Conservation (phyloP, 2,797 vertebrate species). For the Lacerta viridis region DNA sequence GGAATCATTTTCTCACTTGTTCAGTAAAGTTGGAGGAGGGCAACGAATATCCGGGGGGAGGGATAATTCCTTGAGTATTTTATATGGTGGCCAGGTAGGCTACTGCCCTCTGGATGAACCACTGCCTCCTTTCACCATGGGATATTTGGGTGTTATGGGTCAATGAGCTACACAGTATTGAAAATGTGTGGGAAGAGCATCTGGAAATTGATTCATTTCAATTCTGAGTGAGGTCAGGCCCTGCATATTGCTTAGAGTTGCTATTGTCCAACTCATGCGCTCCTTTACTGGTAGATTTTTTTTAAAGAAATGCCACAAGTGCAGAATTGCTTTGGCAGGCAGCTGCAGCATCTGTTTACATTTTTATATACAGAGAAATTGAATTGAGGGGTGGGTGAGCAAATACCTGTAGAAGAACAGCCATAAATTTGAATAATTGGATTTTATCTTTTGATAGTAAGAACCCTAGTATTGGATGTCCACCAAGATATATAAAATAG, state of each 20-base stretch:
- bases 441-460: neutral
- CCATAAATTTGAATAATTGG: neutral
- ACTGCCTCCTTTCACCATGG: neutral
- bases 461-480: neutral
- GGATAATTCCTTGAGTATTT: neutral
- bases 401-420: neutral
- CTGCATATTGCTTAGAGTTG: neutral
- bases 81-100: neutral
- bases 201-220: constrained; percentile 25
- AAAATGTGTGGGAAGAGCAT: neutral
- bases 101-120: neutral
- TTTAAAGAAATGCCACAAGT: neutral
- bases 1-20: neutral
- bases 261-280: neutral
- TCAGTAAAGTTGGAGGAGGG: neutral
- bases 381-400: neutral
- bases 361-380: neutral
- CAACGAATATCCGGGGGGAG: neutral
- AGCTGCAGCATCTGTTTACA: neutral
- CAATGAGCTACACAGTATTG: neutral
- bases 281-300: neutral
- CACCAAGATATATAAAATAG: neutral
- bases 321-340: neutral
- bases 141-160: neutral
- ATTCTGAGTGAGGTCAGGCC: constrained; percentile 1